phyloP scores from a whole-genome alignment of 2,888 invertebrate species.

The Agrochola litura region DNA sequence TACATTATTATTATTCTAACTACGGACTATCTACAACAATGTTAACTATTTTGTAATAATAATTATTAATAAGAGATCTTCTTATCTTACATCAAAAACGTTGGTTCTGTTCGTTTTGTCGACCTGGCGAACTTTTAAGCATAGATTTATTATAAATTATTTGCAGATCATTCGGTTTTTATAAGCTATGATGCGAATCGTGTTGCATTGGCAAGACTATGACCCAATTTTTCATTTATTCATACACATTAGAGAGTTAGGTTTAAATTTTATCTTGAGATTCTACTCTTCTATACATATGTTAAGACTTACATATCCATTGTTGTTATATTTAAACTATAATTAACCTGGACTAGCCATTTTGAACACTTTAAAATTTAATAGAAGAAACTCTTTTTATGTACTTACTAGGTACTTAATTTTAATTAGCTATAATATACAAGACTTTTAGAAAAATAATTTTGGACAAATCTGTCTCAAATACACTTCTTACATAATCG shows the following conservation, averaged over 20 bases:
- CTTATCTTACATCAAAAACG: constrained; percentile 80
- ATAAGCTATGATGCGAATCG: constrained; percentile 29
- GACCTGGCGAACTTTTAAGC: constrained; percentile 86
- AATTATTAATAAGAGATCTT: constrained; percentile 70
- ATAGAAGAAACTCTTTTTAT: neutral
- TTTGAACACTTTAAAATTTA: constrained; percentile 27
- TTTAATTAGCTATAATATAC: neutral
- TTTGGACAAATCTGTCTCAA: neutral
- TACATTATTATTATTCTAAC: constrained; percentile 74
- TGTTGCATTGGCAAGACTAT: constrained; percentile 40
- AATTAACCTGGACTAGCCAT: constrained; percentile 1
- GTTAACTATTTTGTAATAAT: constrained; percentile 60
- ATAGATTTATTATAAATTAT: constrained; percentile 66
- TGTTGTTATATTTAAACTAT: neutral
- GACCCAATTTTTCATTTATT: neutral
- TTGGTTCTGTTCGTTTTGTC: constrained; percentile 88
- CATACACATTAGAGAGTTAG: neutral
- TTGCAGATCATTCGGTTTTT: constrained; percentile 54
- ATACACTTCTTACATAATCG: neutral
- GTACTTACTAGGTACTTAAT: neutral
- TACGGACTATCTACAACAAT: constrained; percentile 67
- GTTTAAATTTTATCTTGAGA: neutral
- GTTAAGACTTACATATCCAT: neutral
- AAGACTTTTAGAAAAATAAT: neutral
- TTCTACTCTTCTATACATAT: neutral